These are phyloP conservation scores for Ailurus styani DNA, from an alignment of 2,113 vertebrate genomes.

Conservation along the genomic window DNA sequence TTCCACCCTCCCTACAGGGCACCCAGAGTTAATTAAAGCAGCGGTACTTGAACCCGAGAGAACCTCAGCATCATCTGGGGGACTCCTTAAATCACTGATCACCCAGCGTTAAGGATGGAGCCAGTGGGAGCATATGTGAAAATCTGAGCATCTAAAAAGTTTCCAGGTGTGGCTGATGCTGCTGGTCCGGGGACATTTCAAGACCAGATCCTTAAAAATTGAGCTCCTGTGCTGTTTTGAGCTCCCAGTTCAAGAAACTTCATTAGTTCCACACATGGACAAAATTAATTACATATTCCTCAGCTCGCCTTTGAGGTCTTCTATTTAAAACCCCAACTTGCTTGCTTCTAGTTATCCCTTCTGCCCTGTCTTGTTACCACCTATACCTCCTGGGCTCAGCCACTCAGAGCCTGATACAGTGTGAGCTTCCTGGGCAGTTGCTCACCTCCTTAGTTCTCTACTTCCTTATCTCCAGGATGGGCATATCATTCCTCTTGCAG, in stretches of 20 bases:
- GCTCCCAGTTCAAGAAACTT: neutral
- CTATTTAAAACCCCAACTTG: neutral
- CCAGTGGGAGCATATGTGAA: neutral
- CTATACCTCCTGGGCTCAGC: neutral
- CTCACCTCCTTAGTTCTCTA: neutral
- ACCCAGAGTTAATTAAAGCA: neutral
- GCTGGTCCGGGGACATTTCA: neutral
- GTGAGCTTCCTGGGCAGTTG: neutral
- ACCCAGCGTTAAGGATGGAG: neutral
- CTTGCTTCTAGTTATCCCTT: neutral
- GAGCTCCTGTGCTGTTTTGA: neutral
- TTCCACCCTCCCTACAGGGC: neutral
- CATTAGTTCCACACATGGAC: neutral
- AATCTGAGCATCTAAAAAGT: neutral
- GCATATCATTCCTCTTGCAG: neutral
- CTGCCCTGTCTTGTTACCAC: neutral
- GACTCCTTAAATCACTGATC: neutral
- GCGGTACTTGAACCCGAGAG: neutral
- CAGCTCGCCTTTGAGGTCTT: neutral
- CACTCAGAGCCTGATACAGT: neutral
- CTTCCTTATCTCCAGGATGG: neutral
- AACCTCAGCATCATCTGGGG: neutral
- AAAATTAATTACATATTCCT: neutral
- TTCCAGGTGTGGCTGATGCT: neutral
- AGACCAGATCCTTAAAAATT: neutral